phyloP scores from a whole-genome alignment of 2,113 vertebrate genomes.

The Pelmatolapia mariae region DNA sequence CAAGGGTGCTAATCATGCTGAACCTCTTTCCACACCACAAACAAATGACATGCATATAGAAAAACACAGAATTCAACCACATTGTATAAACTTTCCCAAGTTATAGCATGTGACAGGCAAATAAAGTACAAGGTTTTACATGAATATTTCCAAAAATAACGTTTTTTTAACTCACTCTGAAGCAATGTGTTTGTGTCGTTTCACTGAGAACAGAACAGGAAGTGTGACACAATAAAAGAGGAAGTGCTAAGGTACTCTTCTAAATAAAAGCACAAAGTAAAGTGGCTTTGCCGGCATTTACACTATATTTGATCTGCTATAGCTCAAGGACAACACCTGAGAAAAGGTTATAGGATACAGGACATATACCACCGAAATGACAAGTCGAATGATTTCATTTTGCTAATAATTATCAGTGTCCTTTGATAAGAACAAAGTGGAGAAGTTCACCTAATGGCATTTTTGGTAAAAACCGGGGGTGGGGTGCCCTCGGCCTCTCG shows the following conservation, averaged over 20 bases:
- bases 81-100: neutral
- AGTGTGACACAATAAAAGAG: neutral
- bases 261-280: neutral
- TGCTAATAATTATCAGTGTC: neutral
- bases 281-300: neutral
- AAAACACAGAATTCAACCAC: neutral
- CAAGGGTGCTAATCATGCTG: neutral
- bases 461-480: neutral
- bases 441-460: neutral
- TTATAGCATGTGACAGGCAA: neutral
- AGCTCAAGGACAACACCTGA: neutral
- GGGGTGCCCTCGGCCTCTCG: too few relatives aligned
- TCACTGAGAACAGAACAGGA: neutral
- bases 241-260: accelerated
- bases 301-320: neutral
- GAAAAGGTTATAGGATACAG: neutral
- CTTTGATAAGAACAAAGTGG: neutral
- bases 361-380: neutral
- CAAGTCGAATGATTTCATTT: neutral
- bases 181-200: neutral
- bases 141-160: neutral
- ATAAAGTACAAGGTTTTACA: neutral
- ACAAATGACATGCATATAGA: neutral
- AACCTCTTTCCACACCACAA: neutral
- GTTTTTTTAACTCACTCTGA: neutral